These are phyloP conservation scores for Xestobium rufovillosum DNA, from an alignment of 2,888 invertebrate genomes.

Conservation along the genomic window DNA sequence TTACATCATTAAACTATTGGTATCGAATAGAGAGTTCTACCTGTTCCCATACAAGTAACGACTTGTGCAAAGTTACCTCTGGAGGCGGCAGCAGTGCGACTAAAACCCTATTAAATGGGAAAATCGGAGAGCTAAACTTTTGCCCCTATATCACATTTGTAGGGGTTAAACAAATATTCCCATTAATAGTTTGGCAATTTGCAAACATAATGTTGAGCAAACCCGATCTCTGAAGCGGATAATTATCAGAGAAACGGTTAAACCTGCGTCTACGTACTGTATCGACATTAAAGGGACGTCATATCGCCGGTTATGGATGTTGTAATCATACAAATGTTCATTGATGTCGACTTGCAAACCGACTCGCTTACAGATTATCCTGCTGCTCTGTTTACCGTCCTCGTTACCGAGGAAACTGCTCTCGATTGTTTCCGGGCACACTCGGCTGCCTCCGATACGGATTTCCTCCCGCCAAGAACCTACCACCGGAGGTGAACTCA, in stretches of 20 bases:
- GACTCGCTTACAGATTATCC: slow-evolving; percentile 23
- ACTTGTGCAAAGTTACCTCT: too few species aligned
- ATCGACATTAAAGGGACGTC: slow-evolving; percentile 17
- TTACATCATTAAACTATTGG: too few species aligned
- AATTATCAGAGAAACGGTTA: slow-evolving; percentile 19
- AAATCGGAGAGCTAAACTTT: not conserved
- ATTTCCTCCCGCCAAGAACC: too few species aligned
- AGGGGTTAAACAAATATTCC: slow-evolving; percentile 20
- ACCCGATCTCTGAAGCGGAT: slow-evolving; percentile 19
- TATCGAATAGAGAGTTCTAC: too few species aligned
- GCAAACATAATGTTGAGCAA: slow-evolving; percentile 14
- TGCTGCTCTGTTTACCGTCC: slow-evolving; percentile 27
- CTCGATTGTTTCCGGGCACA: too few species aligned
- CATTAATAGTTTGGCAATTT: slow-evolving; percentile 25
- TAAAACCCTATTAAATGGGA: not conserved
- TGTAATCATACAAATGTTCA: slow-evolving; percentile 20
- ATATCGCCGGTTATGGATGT: slow-evolving; percentile 7
- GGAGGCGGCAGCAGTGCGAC: too few species aligned
- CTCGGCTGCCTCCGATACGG: not conserved
- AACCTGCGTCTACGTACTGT: slow-evolving; percentile 11
- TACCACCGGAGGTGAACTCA: too few species aligned
- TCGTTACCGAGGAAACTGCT: too few species aligned
- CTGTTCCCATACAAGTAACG: too few species aligned
- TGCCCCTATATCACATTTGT: slow-evolving; percentile 13
- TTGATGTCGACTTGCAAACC: slow-evolving; percentile 23